Evolutionary conservation across 1,140 invertebrate genomes (phyloP), one percentile per base, ranked within the genome.

Genomic region (Caenorhabditis tropicalis): DNA sequence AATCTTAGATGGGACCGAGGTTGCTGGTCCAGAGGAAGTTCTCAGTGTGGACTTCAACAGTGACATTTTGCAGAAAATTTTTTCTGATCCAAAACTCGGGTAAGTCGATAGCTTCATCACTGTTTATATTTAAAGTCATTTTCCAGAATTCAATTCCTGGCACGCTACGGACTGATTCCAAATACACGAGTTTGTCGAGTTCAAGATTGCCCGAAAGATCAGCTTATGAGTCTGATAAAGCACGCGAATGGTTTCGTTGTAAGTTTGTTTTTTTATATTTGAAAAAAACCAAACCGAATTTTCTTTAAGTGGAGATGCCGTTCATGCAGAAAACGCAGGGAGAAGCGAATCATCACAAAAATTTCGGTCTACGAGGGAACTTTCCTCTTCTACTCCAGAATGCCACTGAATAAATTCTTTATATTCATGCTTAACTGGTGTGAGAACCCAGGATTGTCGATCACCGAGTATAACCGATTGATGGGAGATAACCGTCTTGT

Each of bases 381-480:
- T 10, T 84, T 84, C 27, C 83, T 84, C 12, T 84, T 84, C 74
- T 84, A 84, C n/a, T 84, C 83, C 15, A 29, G 83, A 5, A 84
- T 84, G 83, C 83, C 83, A 19, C 60, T 84, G 19, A 84, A 84
- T 53, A 84, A 84, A 31, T 84, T 84, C 74, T 84, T 84, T 31
- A 84, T 84, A 29, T 84, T 84, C n/a, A 84, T 84, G 83, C 83
- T 84, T 0, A 84, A 56, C 19, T 84, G 83, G 83, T 84, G 83
- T 56, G 70, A 84, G 31, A 79, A 84, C 36, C 83, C 83, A 19
- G 83, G 83, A 33, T 48, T 56, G 15, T 74, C 83, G 19, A 65
- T 70, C n/a, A 79, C 70, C 3, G 83, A 84, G 80, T 84, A 84
- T 43, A 84, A 84, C 31, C 16, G 83, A 12, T 48, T 84, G n/a